These are phyloP conservation scores for Clepsis dumicolana DNA, from an alignment of 2,888 invertebrate species.

Conservation along the genomic window DNA sequence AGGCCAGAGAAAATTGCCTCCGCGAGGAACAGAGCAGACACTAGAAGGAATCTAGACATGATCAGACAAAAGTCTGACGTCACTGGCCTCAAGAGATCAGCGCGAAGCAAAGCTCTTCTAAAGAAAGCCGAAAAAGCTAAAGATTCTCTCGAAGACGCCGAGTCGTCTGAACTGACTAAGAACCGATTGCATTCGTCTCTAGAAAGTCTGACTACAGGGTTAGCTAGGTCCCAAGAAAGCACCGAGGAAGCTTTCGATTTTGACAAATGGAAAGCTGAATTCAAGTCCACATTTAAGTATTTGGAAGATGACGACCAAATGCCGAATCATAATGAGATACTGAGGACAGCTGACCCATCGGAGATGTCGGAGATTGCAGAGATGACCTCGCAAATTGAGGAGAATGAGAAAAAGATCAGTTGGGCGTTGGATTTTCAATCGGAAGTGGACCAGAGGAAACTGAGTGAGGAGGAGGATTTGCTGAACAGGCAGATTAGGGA, in stretches of 20 bases:
- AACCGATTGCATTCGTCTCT: slow-evolving; percentile 79
- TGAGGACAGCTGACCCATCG: slow-evolving; percentile 76
- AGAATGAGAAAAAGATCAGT: slow-evolving; percentile 85
- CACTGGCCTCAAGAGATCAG: slow-evolving; percentile 84
- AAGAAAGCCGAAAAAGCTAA: slow-evolving; percentile 70
- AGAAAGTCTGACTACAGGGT: slow-evolving; percentile 75
- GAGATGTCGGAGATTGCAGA: slow-evolving; percentile 83
- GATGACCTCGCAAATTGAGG: slow-evolving; percentile 83
- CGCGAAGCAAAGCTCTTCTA: slow-evolving; percentile 66
- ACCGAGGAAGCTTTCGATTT: slow-evolving; percentile 77
- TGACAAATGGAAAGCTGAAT: slow-evolving; percentile 80
- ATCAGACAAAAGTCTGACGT: slow-evolving; percentile 87
- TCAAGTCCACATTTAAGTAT: slow-evolving; percentile 75
- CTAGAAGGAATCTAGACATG: slow-evolving; percentile 71
- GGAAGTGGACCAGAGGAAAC: slow-evolving; percentile 90
- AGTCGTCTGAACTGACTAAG: slow-evolving; percentile 66
- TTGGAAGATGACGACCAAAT: slow-evolving; percentile 78
- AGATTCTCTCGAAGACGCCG: slow-evolving; percentile 59
- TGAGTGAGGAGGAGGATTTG: slow-evolving; percentile 92
- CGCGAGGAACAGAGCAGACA: slow-evolving; percentile 60
- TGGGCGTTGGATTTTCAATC: slow-evolving; percentile 88
- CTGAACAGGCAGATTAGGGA: slow-evolving; percentile 92
- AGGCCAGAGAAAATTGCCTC: slow-evolving; percentile 52
- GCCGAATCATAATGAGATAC: slow-evolving; percentile 73
- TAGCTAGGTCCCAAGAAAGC: slow-evolving; percentile 77